Base-by-base conservation (phyloP, 2,888 invertebrate genomes). In the Muschampia plurimacula region DNA sequence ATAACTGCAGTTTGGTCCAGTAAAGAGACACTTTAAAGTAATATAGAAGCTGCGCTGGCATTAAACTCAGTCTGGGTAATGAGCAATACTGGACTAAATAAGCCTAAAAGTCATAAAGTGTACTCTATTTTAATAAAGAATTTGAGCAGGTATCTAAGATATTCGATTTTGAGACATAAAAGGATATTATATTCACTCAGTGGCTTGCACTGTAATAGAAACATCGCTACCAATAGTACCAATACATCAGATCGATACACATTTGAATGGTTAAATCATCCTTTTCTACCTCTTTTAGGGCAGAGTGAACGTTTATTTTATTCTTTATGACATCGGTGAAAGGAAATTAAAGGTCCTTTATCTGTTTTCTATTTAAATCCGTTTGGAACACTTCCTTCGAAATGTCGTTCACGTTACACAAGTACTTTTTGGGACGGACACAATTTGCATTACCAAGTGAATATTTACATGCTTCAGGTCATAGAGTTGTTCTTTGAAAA, bases 271-370 rank as follows among this genome's bases (percentile, higher is more conserved):
- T 71, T 71, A 49, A 71, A 71, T 71, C 66, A 66, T 60, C 66
- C 66, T 41, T 65, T 67, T 57, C 60, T 67, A 67, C 59, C 60
- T 65, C 39, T 49, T 60, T 49, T 44, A 59, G 57, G 49, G 59
- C 15, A 46, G 12, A 69, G 22, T 41, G 49, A 49, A 59, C 66
- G 65, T 71, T 65, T 71, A 72, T 72, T 67, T 72, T 62, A 72
- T 65, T 67, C 66, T 66, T 67, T 60, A 64, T 66, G 59, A 39
- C 71, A 66, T 60, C 28, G 71, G 32, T 39, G 67, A 62, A 66
- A 72, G 71, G 66, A 72, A 72, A 72, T 72, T 66, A 67, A 67
- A 67, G 59, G 60, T 67, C 71, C 49, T 72, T 71, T 67, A 72
- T 72, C 39, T 66, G 60, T 72, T 72, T 67, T 59, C 36, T 67